Evolutionary conservation across 2,797 vertebrate species (phyloP).

Genomic region (Taeniopygia guttata): DNA sequence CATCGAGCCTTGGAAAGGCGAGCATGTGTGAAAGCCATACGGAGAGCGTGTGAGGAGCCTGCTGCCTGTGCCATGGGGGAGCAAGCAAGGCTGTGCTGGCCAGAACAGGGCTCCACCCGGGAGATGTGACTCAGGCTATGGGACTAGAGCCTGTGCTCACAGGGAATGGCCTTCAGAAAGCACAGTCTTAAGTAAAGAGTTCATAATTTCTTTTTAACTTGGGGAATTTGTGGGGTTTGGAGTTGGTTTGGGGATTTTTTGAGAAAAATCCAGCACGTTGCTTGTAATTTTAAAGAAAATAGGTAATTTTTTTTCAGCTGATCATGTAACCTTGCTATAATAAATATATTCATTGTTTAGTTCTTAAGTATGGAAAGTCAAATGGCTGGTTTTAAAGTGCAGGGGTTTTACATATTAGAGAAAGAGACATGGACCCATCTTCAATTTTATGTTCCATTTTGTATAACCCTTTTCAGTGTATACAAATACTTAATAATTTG

Average conservation of each 20-base stretch:
- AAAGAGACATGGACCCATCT: background rate
- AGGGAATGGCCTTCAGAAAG: background rate
- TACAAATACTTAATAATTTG: background rate
- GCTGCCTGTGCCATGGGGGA: background rate
- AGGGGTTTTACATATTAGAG: background rate
- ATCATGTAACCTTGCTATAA: background rate
- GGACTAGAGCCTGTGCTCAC: background rate
- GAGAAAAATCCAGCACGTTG: background rate
- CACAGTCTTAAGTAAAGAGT: background rate
- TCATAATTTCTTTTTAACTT: background rate
- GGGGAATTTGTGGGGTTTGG: background rate
- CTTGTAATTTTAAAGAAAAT: background rate
- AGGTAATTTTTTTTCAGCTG: background rate
- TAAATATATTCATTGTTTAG: background rate
- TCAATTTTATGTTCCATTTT: background rate
- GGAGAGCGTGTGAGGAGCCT: background rate
- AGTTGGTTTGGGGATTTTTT: background rate
- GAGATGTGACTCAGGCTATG: rapidly evolving
- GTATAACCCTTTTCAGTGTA: background rate
- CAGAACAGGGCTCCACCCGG: background rate
- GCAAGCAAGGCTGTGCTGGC: background rate
- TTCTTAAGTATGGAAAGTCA: background rate
- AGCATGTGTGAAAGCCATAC: rapidly evolving
- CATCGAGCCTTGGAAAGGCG: background rate
- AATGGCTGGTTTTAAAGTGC: background rate